phyloP scores from a whole-genome alignment of 2,797 vertebrate species.

The Odontamblyopus lacepedii region DNA sequence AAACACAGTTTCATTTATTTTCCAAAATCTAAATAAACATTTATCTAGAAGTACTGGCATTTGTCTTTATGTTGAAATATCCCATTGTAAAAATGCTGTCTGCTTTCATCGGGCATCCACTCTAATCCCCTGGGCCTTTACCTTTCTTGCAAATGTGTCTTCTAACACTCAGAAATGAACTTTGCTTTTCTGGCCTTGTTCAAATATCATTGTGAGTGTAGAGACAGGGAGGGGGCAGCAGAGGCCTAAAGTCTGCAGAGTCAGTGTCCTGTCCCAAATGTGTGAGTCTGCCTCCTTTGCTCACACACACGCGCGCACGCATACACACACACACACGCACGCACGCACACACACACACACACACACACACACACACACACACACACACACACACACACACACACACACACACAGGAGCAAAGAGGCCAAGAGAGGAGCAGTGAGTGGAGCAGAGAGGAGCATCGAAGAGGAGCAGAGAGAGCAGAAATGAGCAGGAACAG shows the following conservation, averaged over 20 bases:
- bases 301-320: constrained; percentile 1
- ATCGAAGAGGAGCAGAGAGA: no score
- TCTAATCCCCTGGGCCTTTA: constrained; percentile 10
- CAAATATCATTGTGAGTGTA: constrained; percentile 35
- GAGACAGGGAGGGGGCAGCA: constrained; percentile 65
- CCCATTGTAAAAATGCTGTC: neutral
- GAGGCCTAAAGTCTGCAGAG: constrained; percentile 59
- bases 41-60: no score
- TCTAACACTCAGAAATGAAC: constrained; percentile 12
- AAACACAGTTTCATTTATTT: no score
- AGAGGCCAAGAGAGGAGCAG: no score
- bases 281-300: constrained; percentile 31
- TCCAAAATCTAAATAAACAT: no score
- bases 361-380: neutral
- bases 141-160: constrained; percentile 12
- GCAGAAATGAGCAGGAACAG: no score
- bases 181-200: constrained; percentile 9
- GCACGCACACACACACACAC: neutral
- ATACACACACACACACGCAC: no score
- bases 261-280: constrained; percentile 43
- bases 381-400: no score
- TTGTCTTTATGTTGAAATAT: neutral
- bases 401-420: constrained; percentile 7
- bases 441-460: no score
- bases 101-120: neutral